Evolutionary conservation across 1,140 invertebrate species (phyloP).

Genomic region (Brevipalpus yothersi): DNA sequence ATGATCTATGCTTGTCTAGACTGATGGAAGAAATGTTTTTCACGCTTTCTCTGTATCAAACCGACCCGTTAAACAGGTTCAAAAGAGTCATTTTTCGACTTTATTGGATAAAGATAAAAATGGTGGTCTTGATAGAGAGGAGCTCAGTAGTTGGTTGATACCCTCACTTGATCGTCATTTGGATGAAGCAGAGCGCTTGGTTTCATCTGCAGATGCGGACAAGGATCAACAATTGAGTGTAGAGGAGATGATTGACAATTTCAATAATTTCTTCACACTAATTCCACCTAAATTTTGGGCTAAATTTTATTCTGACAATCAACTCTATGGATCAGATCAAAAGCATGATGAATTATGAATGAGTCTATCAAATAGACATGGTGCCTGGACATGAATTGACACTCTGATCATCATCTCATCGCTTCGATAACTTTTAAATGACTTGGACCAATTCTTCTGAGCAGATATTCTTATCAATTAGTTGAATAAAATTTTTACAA

Average conservation of each 20-base stretch:
- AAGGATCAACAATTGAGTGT: conserved; percentile 68
- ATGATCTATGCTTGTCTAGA: background rate
- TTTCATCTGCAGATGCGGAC: conserved; percentile 73
- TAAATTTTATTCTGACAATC: conserved; percentile 33
- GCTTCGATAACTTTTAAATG: no score
- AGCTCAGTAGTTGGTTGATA: conserved; percentile 74
- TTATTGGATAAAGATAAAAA: conserved; percentile 63
- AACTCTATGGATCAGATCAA: conserved; percentile 30
- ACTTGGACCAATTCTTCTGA: no score
- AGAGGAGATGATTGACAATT: conserved; percentile 75
- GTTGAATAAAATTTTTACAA: no score
- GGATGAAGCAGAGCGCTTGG: conserved; percentile 80
- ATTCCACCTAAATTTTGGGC: conserved; percentile 76
- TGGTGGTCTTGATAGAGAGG: conserved; percentile 60
- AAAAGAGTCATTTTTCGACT: conserved; percentile 64
- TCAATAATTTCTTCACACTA: conserved; percentile 89
- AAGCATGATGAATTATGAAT: conserved; percentile 70
- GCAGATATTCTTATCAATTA: no score
- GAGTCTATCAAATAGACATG: no score
- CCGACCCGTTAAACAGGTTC: conserved; percentile 25
- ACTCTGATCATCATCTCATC: no score
- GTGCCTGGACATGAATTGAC: no score
- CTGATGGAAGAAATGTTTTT: background rate
- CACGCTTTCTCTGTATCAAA: background rate
- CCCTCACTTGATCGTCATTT: conserved; percentile 87